These are phyloP conservation scores for Balaeniceps rex DNA, from an alignment of 2,113 vertebrate species.

Conservation along the genomic window DNA sequence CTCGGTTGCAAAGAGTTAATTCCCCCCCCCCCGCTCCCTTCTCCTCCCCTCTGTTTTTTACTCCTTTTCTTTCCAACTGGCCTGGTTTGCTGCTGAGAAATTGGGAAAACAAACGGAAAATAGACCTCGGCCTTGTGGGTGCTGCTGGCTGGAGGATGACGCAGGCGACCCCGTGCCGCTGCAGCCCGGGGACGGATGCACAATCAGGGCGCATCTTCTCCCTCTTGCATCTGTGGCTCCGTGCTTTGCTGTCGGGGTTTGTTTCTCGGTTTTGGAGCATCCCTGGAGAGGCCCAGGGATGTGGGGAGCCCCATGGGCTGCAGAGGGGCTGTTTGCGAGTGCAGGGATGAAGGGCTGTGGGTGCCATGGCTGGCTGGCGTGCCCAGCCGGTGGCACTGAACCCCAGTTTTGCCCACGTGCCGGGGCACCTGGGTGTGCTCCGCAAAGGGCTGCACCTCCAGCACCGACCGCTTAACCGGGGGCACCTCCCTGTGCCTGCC, in stretches of 20 bases:
- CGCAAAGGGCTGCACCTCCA: not conserved
- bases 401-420: accelerated
- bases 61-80: conserved; percentile 43
- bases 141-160: not conserved
- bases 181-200: not conserved
- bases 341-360: not conserved
- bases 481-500: not conserved
- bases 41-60: not conserved
- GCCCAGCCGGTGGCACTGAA: not conserved
- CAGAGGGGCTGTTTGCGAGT: not conserved
- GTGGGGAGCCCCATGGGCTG: accelerated
- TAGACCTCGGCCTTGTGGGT: not conserved
- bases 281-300: accelerated
- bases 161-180: not conserved
- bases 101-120: not conserved
- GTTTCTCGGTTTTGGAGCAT: accelerated
- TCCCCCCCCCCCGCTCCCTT: not conserved
- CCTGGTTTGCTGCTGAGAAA: conserved; percentile 40
- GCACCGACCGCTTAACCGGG: accelerated
- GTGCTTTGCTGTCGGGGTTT: accelerated
- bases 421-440: not conserved
- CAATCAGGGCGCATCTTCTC: not conserved
- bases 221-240: accelerated
- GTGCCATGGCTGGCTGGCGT: not conserved
- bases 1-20: conserved; percentile 29